These are phyloP conservation scores for Leucozona laternaria DNA, from an alignment of 2,888 invertebrate species.

Conservation along the genomic window DNA sequence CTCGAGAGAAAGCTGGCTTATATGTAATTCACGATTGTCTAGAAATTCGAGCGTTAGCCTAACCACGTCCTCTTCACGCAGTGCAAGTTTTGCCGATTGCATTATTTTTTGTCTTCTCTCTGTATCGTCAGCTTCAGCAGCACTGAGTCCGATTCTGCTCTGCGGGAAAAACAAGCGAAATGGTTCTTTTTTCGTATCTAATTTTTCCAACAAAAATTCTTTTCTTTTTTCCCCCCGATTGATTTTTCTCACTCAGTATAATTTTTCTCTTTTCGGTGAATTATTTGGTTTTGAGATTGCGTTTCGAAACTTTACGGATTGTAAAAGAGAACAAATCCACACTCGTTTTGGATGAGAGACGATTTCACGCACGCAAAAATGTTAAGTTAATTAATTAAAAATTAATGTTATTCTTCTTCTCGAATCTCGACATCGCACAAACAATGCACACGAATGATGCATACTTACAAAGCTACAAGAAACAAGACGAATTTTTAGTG, in stretches of 20 bases:
- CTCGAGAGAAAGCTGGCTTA: slow-evolving; percentile 94
- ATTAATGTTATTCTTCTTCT: slow-evolving; percentile 58
- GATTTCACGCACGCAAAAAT: slow-evolving; percentile 67
- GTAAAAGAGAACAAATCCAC: slow-evolving; percentile 33
- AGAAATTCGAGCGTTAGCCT: slow-evolving; percentile 93
- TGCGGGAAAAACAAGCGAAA: slow-evolving; percentile 28
- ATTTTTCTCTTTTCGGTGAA: slow-evolving; percentile 14
- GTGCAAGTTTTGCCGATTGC: slow-evolving; percentile 93
- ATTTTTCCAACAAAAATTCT: slow-evolving; percentile 9
- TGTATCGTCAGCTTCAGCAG: slow-evolving; percentile 15
- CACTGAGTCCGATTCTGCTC: slow-evolving; percentile 14
- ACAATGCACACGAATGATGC: slow-evolving; percentile 75
- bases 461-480: slow-evolving; percentile 50
- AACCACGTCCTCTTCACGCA: slow-evolving; percentile 95
- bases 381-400: slow-evolving; percentile 69
- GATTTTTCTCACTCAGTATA: slow-evolving; percentile 33
- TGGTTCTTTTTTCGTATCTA: not conserved
- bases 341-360: slow-evolving; percentile 44
- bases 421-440: slow-evolving; percentile 69
- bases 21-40: slow-evolving; percentile 95
- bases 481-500: slow-evolving; percentile 30
- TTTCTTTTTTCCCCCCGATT: slow-evolving; percentile 16
- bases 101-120: slow-evolving; percentile 82
- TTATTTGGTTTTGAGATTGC: slow-evolving; percentile 30
- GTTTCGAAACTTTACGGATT: slow-evolving; percentile 27